A percentile compares a stretch with the other conserved stretches of the same genome.
These are phyloP conservation scores for Drosophila colorata DNA, from an alignment of 2,888 invertebrate genomes.

Conservation along the genomic window DNA sequence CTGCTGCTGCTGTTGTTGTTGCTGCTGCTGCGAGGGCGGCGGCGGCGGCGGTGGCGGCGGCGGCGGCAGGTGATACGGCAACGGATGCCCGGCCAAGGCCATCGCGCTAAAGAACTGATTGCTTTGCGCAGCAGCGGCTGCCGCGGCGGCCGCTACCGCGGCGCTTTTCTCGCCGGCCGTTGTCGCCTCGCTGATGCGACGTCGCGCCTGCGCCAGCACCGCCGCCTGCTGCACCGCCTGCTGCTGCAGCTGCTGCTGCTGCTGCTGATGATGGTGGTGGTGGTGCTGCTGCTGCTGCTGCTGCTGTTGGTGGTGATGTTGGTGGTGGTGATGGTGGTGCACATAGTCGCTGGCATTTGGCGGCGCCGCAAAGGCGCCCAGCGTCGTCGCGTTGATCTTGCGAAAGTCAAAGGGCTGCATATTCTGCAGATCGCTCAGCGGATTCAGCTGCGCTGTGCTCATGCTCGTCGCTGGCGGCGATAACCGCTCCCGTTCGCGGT, in stretches of 20 bases:
- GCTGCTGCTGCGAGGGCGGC: slow-evolving; percentile 25
- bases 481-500: slow-evolving; percentile 23
- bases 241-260: slow-evolving; percentile 72
- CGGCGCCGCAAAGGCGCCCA: slow-evolving; percentile 84
- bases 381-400: slow-evolving; percentile 89
- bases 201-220: slow-evolving; percentile 85
- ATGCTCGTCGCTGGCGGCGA: slow-evolving; percentile 44
- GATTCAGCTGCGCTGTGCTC: slow-evolving; percentile 86
- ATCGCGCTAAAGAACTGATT: slow-evolving; percentile 88
- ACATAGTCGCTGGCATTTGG: slow-evolving; percentile 81
- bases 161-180: slow-evolving; percentile 82
- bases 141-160: slow-evolving; percentile 74
- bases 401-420: slow-evolving; percentile 98
- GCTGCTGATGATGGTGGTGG: slow-evolving; percentile 50
- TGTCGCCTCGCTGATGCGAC: slow-evolving; percentile 86
- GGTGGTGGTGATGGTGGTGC: slow-evolving; percentile 52
- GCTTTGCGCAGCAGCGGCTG: slow-evolving; percentile 81
- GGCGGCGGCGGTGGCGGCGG: slow-evolving; percentile 86
- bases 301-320: slow-evolving; percentile 80
- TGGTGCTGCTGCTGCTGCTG: too few relatives aligned
- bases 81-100: slow-evolving; percentile 87
- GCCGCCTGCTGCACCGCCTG: slow-evolving; percentile 80
- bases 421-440: slow-evolving; percentile 94
- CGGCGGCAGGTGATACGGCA: slow-evolving; percentile 89
- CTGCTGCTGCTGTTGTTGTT: slow-evolving; percentile 12